Evolutionary conservation across 1,140 invertebrate genomes (phyloP), one percentile per base, ranked within the genome.

Genomic region (Pogonognathellus flavescens): DNA sequence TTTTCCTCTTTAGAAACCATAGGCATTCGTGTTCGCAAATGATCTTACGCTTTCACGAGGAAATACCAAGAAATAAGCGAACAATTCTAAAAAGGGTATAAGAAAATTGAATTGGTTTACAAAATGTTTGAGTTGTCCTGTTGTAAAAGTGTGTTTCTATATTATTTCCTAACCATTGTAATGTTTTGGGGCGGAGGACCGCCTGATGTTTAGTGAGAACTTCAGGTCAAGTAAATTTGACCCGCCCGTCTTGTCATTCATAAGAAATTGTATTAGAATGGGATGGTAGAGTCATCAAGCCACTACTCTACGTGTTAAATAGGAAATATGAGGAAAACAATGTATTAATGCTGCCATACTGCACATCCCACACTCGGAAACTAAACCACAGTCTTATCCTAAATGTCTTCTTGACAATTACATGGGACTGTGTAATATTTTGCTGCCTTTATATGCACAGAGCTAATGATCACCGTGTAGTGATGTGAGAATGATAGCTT

Each of bases 391-490:
- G 22, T 76, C 70, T 41, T 76, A 50, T 76, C 70, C 41, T 49
- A 49, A 76, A 50, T 76, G 70, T 76, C 70, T 31, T 31, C 70
- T 76, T 76, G 22, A 76, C 70, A 76, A 76, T 76, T 76, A 76
- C 70, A 25, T 49, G 16, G 14, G 70, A 76, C 41, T 76, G 14
- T 16, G 16, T 76, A 76, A 76, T 41, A 76, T 49, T 41, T 18
- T 76, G 16, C 41, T 76, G 31, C 31, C 41, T 66, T 13, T 13
- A 25, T 66, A 66, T 25, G 62, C 11, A 9, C 62, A 25, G 10
- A 22, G 16, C 22, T 22, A 66, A 66, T 66, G 14, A 25, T 13
- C 10, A 9, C 5, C 10, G 60, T 55, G 53, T 55, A 55, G 20
- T 11, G 25, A 25, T 66, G 62, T 66, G 62, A 14, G 20, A 31